These are phyloP conservation scores for Semotilus atromaculatus DNA, from an alignment of 2,797 vertebrate species.

Conservation along the genomic window DNA sequence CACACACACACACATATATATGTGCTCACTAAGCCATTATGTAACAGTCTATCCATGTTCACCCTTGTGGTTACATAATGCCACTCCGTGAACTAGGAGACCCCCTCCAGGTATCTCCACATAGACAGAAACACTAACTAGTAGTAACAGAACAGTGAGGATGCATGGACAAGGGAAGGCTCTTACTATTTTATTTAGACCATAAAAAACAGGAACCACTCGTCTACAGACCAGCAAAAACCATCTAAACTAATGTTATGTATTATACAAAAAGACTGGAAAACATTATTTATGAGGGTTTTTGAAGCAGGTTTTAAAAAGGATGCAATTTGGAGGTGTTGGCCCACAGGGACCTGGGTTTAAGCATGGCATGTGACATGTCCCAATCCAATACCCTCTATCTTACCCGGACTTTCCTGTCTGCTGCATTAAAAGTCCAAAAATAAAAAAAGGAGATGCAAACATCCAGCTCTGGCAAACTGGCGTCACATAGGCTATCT, in stretches of 20 bases:
- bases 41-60: conserved; percentile 57
- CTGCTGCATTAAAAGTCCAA: neutral
- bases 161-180: conserved; percentile 3
- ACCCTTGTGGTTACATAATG: conserved; percentile 59
- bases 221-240: neutral
- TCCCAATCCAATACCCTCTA: neutral
- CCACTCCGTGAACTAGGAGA: conserved; percentile 55
- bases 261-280: neutral
- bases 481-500: neutral
- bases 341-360: neutral
- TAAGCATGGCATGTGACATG: neutral
- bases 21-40: conserved; percentile 50
- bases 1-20: no score
- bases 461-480: neutral
- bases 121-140: conserved; percentile 49
- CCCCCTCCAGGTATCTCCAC: conserved; percentile 55
- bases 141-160: conserved; percentile 37
- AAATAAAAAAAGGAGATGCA: neutral
- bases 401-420: neutral
- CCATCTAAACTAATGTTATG: neutral
- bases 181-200: conserved; percentile 11
- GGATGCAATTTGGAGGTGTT: neutral
- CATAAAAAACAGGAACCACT: conserved; percentile 8
- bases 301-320: neutral
- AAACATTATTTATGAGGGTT: neutral